These are phyloP conservation scores for Siniperca chuatsi DNA, from an alignment of 2,113 vertebrate genomes.

Conservation along the genomic window DNA sequence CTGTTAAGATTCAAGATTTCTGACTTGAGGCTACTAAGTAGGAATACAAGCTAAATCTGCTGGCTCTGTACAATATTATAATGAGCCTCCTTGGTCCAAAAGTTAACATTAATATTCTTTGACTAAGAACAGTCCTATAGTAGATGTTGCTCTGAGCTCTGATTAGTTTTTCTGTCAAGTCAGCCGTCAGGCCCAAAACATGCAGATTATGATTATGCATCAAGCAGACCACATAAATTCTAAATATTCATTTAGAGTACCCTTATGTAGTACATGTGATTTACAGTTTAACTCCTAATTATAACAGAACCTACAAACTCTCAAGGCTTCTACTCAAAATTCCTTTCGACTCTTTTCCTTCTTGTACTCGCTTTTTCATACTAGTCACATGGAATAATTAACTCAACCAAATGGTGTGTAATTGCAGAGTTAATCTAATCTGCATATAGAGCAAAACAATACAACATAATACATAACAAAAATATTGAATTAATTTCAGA, in stretches of 20 bases:
- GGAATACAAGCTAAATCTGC: slow-evolving; percentile 1
- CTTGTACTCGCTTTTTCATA: background rate
- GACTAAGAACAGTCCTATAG: slow-evolving; percentile 1
- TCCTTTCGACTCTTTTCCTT: background rate
- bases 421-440: slow-evolving; percentile 52
- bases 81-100: slow-evolving; percentile 16
- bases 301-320: background rate
- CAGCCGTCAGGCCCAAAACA: slow-evolving; percentile 22
- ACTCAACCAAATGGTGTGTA: slow-evolving; percentile 37
- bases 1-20: background rate
- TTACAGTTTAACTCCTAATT: background rate
- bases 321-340: background rate
- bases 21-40: background rate
- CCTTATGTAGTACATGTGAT: background rate
- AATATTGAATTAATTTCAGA: slow-evolving; percentile 10
- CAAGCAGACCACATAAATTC: background rate
- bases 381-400: slow-evolving; percentile 25
- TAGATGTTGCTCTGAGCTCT: slow-evolving; percentile 33
- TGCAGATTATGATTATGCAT: slow-evolving; percentile 25
- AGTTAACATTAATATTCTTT: slow-evolving; percentile 34
- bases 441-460: slow-evolving; percentile 46
- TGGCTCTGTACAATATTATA: slow-evolving; percentile 15
- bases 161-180: slow-evolving; percentile 37
- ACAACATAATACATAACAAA: slow-evolving; percentile 11
- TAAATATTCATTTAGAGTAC: slow-evolving; percentile 12